phyloP scores from a whole-genome alignment of 2,797 vertebrate species.

The Crocodylus rhombifer region DNA sequence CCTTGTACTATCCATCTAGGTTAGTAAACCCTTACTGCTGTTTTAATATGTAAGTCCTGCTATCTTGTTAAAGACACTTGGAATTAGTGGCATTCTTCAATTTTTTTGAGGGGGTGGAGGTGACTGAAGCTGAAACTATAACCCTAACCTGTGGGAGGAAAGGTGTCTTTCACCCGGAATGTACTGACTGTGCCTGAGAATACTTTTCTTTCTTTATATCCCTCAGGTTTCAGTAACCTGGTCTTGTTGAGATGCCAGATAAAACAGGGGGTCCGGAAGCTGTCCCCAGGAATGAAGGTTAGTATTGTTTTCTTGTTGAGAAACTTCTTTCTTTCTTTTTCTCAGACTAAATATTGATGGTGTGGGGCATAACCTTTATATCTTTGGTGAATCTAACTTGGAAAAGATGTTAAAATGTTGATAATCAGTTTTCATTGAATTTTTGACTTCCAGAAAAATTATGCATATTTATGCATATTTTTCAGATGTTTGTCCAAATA shows the following conservation, averaged over 20 bases:
- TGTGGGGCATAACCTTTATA: background rate
- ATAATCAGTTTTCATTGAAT: background rate
- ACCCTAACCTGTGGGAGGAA: background rate
- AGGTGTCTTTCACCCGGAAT: constrained; percentile 17
- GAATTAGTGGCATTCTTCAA: constrained; percentile 34
- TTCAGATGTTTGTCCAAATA: background rate
- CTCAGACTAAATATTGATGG: background rate
- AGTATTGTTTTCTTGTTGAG: constrained; percentile 34
- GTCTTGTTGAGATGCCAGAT: constrained; percentile 70
- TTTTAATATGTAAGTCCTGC: background rate
- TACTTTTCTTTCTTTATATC: constrained; percentile 62
- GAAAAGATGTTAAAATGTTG: background rate
- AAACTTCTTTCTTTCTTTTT: constrained; percentile 23
- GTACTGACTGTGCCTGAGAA: background rate
- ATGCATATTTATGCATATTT: rapidly evolving
- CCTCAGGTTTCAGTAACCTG: constrained; percentile 55
- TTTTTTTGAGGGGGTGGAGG: background rate
- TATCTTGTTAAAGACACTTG: background rate
- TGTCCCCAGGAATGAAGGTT: constrained; percentile 51
- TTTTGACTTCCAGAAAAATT: background rate
- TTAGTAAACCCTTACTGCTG: background rate
- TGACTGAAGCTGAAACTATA: constrained; percentile 38
- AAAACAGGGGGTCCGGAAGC: constrained; percentile 69
- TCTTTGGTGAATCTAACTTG: background rate
- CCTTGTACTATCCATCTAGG: background rate